A percentile compares a stretch with the other conserved stretches of the same genome.
Conservation (phyloP, 2,888 invertebrate genomes). For the Cephus pygmeus region DNA sequence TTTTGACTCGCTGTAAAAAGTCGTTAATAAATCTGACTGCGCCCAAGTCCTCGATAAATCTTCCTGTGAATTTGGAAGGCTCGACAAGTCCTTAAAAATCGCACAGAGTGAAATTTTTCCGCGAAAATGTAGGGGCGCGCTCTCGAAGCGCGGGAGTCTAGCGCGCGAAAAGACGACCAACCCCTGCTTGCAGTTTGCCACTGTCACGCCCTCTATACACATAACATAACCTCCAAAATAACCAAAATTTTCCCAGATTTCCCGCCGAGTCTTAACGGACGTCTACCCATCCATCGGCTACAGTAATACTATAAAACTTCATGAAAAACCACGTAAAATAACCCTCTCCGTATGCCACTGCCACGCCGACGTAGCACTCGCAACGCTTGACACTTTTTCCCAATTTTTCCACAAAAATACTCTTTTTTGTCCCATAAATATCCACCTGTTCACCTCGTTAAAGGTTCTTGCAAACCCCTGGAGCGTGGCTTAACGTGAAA, state of each 20-base stretch:
- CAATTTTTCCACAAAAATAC: neutral
- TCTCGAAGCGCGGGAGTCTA: conserved; percentile 59
- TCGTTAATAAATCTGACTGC: neutral
- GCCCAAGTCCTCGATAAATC: neutral
- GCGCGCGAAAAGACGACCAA: conserved; percentile 63
- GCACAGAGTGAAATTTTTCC: conserved; percentile 24
- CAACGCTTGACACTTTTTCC: conserved; percentile 3
- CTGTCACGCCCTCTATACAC: conserved; percentile 61
- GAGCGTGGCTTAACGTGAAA: neutral
- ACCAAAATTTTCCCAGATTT: neutral
- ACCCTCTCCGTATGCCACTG: neutral
- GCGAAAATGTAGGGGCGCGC: conserved; percentile 37
- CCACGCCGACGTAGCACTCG: conserved; percentile 6
- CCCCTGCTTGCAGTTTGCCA: conserved; percentile 52
- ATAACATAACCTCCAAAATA: conserved; percentile 56
- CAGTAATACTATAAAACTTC: neutral
- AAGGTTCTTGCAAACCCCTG: neutral
- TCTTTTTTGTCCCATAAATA: neutral
- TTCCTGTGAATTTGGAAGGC: neutral
- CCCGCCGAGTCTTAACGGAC: neutral
- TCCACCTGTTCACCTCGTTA: neutral
- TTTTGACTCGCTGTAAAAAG: conserved; percentile 3
- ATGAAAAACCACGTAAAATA: conserved; percentile 5
- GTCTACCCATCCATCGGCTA: neutral
- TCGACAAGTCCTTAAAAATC: neutral